phyloP scores from a whole-genome alignment of 2,888 invertebrate species.

The Rhingia rostrata region DNA sequence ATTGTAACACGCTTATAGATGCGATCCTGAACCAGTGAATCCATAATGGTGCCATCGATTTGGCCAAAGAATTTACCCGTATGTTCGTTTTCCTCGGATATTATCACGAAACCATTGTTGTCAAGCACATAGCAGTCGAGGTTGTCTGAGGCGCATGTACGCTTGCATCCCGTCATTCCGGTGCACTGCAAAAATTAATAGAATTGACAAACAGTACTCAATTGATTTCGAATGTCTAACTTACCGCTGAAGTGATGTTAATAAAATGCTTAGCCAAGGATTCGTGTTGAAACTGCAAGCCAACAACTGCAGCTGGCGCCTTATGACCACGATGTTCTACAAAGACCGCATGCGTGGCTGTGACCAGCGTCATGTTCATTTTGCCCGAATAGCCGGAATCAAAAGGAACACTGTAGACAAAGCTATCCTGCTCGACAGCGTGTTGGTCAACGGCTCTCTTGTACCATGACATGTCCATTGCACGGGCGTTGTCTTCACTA shows the following conservation, averaged over 20 bases:
- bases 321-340: constrained; percentile 92
- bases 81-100: constrained; percentile 93
- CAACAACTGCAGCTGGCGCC: constrained; percentile 96
- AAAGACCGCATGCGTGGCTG: constrained; percentile 96
- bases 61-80: constrained; percentile 97
- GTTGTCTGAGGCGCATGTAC: constrained; percentile 93
- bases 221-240: constrained; percentile 56
- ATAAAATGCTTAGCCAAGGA: constrained; percentile 92
- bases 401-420: constrained; percentile 90
- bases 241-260: constrained; percentile 94
- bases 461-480: constrained; percentile 95
- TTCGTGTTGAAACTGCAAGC: constrained; percentile 93
- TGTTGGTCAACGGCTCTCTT: constrained; percentile 95
- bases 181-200: constrained; percentile 84
- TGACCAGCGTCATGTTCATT: constrained; percentile 87
- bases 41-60: constrained; percentile 97
- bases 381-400: constrained; percentile 83
- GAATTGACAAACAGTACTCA: not conserved
- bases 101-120: constrained; percentile 96
- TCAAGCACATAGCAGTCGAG: constrained; percentile 96
- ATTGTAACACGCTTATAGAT: constrained; percentile 94
- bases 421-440: constrained; percentile 92
- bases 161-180: constrained; percentile 88
- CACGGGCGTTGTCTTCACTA: constrained; percentile 90
- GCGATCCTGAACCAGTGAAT: constrained; percentile 93